Conservation (phyloP, 2,113 vertebrate genomes). For the Datnioides undecimradiatus region DNA sequence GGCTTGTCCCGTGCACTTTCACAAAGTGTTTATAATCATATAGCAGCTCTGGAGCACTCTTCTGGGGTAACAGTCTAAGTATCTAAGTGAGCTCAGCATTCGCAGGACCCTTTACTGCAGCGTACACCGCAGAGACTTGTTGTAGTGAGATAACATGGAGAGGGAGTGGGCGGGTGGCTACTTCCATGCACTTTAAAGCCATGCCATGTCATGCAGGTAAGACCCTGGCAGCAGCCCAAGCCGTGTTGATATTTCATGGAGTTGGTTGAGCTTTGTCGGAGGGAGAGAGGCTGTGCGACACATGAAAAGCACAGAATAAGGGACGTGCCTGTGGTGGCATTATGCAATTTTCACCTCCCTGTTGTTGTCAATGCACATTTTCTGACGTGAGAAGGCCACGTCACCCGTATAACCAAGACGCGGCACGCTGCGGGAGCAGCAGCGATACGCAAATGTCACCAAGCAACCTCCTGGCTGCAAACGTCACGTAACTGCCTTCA, state of each 20-base stretch:
- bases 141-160: slow-evolving; percentile 64
- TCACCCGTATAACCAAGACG: background rate
- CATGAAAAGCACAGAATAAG: slow-evolving; percentile 11
- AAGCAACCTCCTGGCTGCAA: slow-evolving; percentile 22
- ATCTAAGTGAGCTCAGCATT: background rate
- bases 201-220: slow-evolving; percentile 73
- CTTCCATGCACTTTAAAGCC: slow-evolving; percentile 70
- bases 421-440: background rate
- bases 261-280: slow-evolving; percentile 15
- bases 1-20: slow-evolving; percentile 4
- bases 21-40: background rate
- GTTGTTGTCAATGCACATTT: background rate
- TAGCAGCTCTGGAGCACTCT: background rate
- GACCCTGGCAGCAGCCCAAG: slow-evolving; percentile 32
- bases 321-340: background rate
- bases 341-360: background rate
- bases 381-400: background rate
- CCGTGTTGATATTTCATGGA: slow-evolving; percentile 47
- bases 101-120: slow-evolving; percentile 5
- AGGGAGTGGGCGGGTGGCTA: background rate
- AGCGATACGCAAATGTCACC: slow-evolving; percentile 28
- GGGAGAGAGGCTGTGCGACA: background rate
- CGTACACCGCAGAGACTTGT: slow-evolving; percentile 15
- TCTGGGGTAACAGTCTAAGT: background rate
- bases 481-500: slow-evolving; percentile 3